Evolutionary conservation across 2,113 vertebrate genomes (phyloP).

Genomic region (Lampris incognitus): DNA sequence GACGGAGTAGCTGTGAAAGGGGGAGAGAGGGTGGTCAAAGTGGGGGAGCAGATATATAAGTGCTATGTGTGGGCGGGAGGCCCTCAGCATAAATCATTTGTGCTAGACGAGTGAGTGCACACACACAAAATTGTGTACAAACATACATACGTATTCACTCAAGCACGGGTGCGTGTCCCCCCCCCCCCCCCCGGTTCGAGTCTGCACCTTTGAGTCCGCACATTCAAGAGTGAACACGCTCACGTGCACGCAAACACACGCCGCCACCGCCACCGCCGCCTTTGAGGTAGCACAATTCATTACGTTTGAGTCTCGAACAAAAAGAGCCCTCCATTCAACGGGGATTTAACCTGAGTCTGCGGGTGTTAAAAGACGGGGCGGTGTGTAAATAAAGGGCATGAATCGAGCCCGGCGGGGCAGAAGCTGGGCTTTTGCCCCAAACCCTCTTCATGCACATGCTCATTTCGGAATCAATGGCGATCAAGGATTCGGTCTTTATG

Average conservation of each 20-base stretch:
- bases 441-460: slow-evolving; percentile 39
- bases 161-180: background rate
- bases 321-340: slow-evolving; percentile 56
- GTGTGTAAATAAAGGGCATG: slow-evolving; percentile 50
- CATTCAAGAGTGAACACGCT: background rate
- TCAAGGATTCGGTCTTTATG: slow-evolving; percentile 52
- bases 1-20: slow-evolving; percentile 78
- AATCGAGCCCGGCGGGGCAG: slow-evolving; percentile 21
- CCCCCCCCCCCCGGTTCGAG: slow-evolving; percentile 38
- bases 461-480: slow-evolving; percentile 47
- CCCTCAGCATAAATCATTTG: slow-evolving; percentile 63
- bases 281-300: slow-evolving; percentile 34
- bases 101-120: slow-evolving; percentile 11
- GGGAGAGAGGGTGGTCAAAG: slow-evolving; percentile 67
- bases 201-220: slow-evolving; percentile 41
- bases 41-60: slow-evolving; percentile 70
- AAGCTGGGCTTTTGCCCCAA: slow-evolving; percentile 49
- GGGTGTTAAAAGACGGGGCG: slow-evolving; percentile 44
- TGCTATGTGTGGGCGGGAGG: slow-evolving; percentile 47
- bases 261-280: slow-evolving; percentile 11
- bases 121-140: slow-evolving; percentile 22
- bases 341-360: slow-evolving; percentile 37
- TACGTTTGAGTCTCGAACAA: slow-evolving; percentile 42
- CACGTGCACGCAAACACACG: slow-evolving; percentile 22
- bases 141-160: slow-evolving; percentile 1